Percentiles rank a stretch among this genome's conserved stretches.
Evolutionary conservation across 1,140 invertebrate genomes (phyloP).

Genomic region (Heliothis subflexa): DNA sequence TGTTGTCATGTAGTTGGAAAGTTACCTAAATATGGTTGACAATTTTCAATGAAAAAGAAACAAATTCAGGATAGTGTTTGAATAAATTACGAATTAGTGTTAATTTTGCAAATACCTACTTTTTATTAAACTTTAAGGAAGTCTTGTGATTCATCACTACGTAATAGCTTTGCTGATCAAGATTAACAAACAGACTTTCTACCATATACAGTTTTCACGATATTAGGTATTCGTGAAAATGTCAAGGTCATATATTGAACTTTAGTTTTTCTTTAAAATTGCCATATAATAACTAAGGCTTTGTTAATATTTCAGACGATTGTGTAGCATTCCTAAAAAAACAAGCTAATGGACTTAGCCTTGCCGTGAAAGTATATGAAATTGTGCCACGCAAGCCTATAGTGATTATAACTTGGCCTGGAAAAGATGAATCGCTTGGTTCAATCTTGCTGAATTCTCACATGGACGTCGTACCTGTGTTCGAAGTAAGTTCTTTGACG

Average conservation of each 20-base stretch:
- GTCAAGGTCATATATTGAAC: constrained; percentile 15
- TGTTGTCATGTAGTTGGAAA: background rate
- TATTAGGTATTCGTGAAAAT: constrained; percentile 2
- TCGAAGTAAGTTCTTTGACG: constrained; percentile 87
- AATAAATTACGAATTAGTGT: no score
- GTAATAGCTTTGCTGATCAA: background rate
- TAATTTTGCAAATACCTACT: no score
- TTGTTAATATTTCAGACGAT: constrained; percentile 85
- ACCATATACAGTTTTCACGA: background rate
- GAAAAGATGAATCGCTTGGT: constrained; percentile 89
- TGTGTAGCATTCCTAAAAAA: constrained; percentile 91
- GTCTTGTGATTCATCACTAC: no score
- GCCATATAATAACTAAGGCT: background rate
- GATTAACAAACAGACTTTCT: background rate
- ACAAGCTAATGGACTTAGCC: constrained; percentile 89
- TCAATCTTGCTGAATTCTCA: constrained; percentile 96
- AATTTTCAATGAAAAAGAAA: no score
- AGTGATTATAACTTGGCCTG: constrained; percentile 94
- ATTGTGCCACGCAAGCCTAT: constrained; percentile 90
- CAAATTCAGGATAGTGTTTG: no score
- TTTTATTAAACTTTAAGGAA: no score
- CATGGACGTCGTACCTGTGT: constrained; percentile 98
- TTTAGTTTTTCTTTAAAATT: background rate
- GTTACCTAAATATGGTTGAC: no score
- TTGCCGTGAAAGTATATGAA: constrained; percentile 88